These are phyloP conservation scores for Orthosia incerta DNA, from an alignment of 2,888 invertebrate genomes.

Conservation along the genomic window DNA sequence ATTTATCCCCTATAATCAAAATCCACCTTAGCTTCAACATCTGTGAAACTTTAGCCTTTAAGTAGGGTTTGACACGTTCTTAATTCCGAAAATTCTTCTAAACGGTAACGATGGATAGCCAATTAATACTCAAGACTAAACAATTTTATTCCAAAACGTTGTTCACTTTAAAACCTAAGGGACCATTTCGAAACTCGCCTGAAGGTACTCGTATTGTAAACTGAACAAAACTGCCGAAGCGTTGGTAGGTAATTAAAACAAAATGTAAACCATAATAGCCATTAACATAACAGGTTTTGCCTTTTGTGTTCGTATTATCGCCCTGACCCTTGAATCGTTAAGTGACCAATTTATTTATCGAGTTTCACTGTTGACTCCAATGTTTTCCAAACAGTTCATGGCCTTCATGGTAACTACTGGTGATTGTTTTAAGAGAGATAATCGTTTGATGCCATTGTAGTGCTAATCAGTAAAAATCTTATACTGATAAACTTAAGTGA, in stretches of 20 bases:
- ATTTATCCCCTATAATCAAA: too few relatives aligned
- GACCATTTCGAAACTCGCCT: neutral
- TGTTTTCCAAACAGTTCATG: constrained; percentile 17
- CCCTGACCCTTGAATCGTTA: constrained; percentile 32
- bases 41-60: too few relatives aligned
- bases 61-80: too few relatives aligned
- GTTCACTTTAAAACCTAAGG: neutral
- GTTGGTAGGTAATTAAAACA: constrained; percentile 43
- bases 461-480: too few relatives aligned
- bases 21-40: too few relatives aligned
- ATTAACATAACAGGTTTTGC: constrained; percentile 47
- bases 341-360: constrained; percentile 34
- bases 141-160: neutral
- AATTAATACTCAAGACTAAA: neutral
- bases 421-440: neutral
- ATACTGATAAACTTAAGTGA: too few relatives aligned
- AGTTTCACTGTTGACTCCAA: constrained; percentile 28
- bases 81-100: too few relatives aligned
- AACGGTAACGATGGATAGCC: neutral
- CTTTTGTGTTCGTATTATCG: constrained; percentile 52
- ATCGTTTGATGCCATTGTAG: too few relatives aligned
- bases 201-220: constrained; percentile 15
- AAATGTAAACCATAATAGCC: constrained; percentile 42
- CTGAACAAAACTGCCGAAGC: constrained; percentile 20
- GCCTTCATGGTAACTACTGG: neutral